Conservation (phyloP, 2,113 vertebrate genomes). For the Corythaeola cristata region DNA sequence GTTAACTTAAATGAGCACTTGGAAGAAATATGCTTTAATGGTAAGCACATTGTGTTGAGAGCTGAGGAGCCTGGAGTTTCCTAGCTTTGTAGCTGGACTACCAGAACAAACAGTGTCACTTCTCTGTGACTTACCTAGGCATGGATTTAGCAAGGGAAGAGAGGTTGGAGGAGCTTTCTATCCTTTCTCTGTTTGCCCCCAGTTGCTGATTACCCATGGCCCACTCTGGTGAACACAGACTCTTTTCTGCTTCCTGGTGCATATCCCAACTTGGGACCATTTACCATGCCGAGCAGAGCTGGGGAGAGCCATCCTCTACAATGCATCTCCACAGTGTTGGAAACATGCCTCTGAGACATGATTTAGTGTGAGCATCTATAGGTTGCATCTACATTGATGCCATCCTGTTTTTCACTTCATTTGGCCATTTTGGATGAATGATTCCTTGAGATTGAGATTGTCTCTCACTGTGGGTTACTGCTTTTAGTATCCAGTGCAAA, state of each 20-base stretch:
- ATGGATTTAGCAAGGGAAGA: neutral
- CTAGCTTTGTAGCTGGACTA: neutral
- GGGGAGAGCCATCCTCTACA: neutral
- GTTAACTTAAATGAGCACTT: neutral
- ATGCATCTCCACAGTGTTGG: neutral
- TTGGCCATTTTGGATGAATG: neutral
- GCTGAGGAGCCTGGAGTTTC: neutral
- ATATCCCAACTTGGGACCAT: neutral
- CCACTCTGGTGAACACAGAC: fast-evolving
- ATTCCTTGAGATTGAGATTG: neutral
- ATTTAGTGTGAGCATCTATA: neutral
- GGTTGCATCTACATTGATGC: neutral
- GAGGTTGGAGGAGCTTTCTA: neutral
- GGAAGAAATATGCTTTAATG: neutral
- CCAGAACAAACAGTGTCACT: neutral
- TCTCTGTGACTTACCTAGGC: neutral
- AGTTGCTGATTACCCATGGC: neutral
- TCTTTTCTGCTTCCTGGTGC: neutral
- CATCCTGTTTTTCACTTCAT: neutral
- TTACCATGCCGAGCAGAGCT: neutral
- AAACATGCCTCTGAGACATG: neutral
- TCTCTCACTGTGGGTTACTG: neutral
- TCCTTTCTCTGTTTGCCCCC: neutral
- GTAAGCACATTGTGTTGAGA: neutral
- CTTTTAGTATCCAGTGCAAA: neutral